phyloP scores from a whole-genome alignment of 2,888 invertebrate species.

The Eupithecia subfuscata region DNA sequence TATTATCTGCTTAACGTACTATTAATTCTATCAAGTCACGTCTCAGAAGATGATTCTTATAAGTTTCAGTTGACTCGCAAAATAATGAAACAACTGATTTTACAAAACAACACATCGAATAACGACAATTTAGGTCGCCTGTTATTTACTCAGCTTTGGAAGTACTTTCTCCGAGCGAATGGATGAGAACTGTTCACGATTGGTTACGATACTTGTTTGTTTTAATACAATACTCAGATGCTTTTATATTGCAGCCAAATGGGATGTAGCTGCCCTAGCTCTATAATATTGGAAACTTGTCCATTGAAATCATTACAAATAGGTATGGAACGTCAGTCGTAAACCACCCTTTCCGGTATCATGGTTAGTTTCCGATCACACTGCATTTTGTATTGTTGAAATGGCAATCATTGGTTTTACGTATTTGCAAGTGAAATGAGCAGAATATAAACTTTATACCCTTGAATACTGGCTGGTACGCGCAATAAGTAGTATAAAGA shows the following conservation, averaged over 20 bases:
- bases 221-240: not conserved
- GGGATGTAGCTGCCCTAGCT: not conserved
- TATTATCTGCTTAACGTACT: not conserved
- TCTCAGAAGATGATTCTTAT: not conserved
- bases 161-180: constrained; percentile 60
- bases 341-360: not conserved
- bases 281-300: not conserved
- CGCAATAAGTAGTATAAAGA: constrained; percentile 11
- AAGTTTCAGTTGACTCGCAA: not conserved
- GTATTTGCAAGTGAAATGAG: constrained; percentile 33
- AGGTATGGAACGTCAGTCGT: not conserved
- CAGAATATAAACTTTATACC: constrained; percentile 28
- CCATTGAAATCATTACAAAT: not conserved
- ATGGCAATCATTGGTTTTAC: constrained; percentile 20
- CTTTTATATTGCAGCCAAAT: not conserved
- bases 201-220: constrained; percentile 2
- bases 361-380: constrained; percentile 8
- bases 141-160: constrained; percentile 61
- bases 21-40: not conserved
- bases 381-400: constrained; percentile 22
- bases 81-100: constrained; percentile 44
- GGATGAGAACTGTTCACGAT: constrained; percentile 34
- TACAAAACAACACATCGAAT: constrained; percentile 52
- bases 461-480: constrained; percentile 25
- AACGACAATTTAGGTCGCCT: constrained; percentile 62